Conservation (phyloP, 2,888 invertebrate genomes). For the Serripes groenlandicus region DNA sequence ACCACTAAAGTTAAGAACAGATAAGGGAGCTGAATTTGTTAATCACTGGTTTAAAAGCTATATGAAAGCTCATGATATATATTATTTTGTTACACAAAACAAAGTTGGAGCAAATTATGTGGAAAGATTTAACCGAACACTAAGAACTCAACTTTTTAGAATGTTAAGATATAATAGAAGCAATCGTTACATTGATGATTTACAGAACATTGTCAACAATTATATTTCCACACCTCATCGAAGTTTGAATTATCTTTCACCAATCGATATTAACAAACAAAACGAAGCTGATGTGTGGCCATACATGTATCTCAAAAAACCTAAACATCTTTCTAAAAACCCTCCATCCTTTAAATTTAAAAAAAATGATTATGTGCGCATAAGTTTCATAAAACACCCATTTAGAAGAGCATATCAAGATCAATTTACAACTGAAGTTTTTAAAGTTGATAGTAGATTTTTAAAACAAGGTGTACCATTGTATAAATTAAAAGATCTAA, state of each 20-base stretch:
- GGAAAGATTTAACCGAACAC: constrained; percentile 19
- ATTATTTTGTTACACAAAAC: constrained; percentile 20
- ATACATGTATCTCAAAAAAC: background rate
- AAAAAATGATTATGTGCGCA: constrained; percentile 37
- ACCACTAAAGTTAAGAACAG: constrained; percentile 5
- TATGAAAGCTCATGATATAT: constrained; percentile 9
- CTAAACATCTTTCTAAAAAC: background rate
- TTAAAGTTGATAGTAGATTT: constrained; percentile 43
- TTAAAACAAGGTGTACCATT: constrained; percentile 49
- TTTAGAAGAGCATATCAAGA: constrained; percentile 55
- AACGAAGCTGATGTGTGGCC: constrained; percentile 40
- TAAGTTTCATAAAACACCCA: constrained; percentile 47
- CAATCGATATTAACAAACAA: constrained; percentile 10
- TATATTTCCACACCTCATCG: constrained; percentile 25
- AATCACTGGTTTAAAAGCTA: constrained; percentile 25
- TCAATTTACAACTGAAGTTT: constrained; percentile 49
- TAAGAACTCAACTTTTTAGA: constrained; percentile 8
- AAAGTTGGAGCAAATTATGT: constrained; percentile 22
- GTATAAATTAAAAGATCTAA: constrained; percentile 48
- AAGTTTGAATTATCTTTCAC: constrained; percentile 11
- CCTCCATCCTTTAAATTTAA: constrained; percentile 24
- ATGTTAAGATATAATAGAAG: constrained; percentile 25
- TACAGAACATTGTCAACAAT: constrained; percentile 23
- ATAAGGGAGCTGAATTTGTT: constrained; percentile 29
- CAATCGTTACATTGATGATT: constrained; percentile 30